These are phyloP conservation scores for Anolis sagrei DNA, from an alignment of 2,113 vertebrate species.

Conservation along the genomic window DNA sequence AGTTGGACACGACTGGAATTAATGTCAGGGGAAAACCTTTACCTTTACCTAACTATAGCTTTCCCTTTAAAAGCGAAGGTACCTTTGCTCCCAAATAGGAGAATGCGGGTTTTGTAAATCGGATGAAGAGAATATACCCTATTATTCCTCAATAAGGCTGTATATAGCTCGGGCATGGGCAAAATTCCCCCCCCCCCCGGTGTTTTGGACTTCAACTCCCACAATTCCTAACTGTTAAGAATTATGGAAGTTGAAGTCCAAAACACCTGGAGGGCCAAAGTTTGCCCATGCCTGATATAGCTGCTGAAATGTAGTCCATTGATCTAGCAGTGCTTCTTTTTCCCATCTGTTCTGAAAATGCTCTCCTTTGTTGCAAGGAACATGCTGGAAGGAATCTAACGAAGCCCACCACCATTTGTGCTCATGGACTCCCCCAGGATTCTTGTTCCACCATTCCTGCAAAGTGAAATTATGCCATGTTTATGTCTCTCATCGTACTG, in stretches of 20 bases:
- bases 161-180: too few species aligned
- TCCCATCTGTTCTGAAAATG: neutral
- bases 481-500: neutral
- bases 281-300: neutral
- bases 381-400: neutral
- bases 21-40: too few species aligned
- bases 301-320: neutral
- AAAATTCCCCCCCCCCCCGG: too few species aligned
- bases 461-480: neutral
- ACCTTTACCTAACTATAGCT: too few species aligned
- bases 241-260: too few species aligned
- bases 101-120: neutral
- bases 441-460: too few species aligned
- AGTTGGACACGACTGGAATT: too few species aligned
- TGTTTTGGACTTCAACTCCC: too few species aligned
- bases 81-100: neutral
- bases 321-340: neutral
- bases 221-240: too few species aligned
- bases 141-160: neutral
- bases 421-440: too few species aligned
- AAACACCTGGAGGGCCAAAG: too few species aligned
- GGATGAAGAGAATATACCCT: neutral
- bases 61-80: neutral
- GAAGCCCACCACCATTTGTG: too few species aligned
- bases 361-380: neutral